A percentile compares a stretch with the other conserved stretches of the same genome.
Conservation (phyloP, 2,888 invertebrate genomes). For the Lissonota sp. region DNA sequence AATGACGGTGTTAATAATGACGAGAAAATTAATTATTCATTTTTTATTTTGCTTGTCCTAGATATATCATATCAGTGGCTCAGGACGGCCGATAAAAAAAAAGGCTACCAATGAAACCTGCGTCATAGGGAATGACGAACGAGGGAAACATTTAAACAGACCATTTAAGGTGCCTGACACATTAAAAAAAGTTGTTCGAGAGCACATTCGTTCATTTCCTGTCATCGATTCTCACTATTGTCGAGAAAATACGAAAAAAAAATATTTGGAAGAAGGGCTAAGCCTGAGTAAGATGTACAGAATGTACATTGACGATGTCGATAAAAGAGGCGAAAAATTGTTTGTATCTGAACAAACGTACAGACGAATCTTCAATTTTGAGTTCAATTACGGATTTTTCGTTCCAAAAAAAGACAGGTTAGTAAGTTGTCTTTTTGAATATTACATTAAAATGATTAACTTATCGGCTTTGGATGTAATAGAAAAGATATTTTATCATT, state of each 20-base stretch:
- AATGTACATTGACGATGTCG: conserved; percentile 7
- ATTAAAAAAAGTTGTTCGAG: conserved; percentile 7
- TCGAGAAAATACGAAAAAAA: conserved; percentile 5
- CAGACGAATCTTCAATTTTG: conserved; percentile 52
- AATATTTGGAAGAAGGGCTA: conserved; percentile 21
- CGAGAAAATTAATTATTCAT: conserved; percentile 2
- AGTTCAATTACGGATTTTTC: conserved; percentile 54
- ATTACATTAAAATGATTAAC: too few species aligned
- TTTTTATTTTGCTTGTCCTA: too few species aligned
- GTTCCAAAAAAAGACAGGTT: conserved; percentile 57
- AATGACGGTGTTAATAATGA: too few species aligned
- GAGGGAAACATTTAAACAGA: conserved; percentile 1
- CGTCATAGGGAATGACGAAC: not conserved
- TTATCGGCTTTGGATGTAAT: too few species aligned
- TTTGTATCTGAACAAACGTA: conserved; percentile 42
- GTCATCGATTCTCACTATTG: conserved; percentile 13
- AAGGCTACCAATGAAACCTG: conserved; percentile 5
- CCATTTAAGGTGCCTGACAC: not conserved
- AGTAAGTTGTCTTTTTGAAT: not conserved
- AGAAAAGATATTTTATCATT: too few species aligned
- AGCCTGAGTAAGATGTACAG: conserved; percentile 12
- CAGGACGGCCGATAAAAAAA: conserved; percentile 3
- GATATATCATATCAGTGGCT: conserved; percentile 23
- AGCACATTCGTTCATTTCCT: conserved; percentile 9
- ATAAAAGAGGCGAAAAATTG: conserved; percentile 8